phyloP scores from a whole-genome alignment of 2,888 invertebrate species.

The Hesperia comma region DNA sequence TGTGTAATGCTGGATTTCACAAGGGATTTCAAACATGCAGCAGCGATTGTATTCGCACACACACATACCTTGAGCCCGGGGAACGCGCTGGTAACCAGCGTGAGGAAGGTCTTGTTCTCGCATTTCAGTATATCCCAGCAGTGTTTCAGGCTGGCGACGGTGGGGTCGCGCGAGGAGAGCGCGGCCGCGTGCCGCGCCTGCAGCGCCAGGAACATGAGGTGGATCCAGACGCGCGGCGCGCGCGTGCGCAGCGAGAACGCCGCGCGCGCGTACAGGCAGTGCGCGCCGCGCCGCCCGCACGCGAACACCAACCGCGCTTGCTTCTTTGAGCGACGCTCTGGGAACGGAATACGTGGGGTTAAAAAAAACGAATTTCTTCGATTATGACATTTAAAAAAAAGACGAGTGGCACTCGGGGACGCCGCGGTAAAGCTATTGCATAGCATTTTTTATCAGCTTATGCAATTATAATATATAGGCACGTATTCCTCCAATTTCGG shows the following conservation, averaged over 20 bases:
- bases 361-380: too few relatives aligned
- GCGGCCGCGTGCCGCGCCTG: constrained; percentile 92
- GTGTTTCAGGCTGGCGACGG: constrained; percentile 92
- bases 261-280: constrained; percentile 93
- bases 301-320: constrained; percentile 94
- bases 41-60: not conserved
- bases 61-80: constrained; percentile 93
- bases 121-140: constrained; percentile 98
- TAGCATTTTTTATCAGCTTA: too few relatives aligned
- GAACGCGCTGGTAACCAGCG: constrained; percentile 96
- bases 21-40: not conserved
- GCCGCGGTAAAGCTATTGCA: too few relatives aligned
- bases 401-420: too few relatives aligned
- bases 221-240: constrained; percentile 95
- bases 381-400: too few relatives aligned
- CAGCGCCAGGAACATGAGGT: constrained; percentile 97
- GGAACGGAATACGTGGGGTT: too few relatives aligned
- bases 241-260: constrained; percentile 91
- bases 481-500: too few relatives aligned
- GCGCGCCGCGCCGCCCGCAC: constrained; percentile 92
- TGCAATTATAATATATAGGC: too few relatives aligned
- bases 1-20: too few relatives aligned
- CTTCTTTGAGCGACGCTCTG: constrained; percentile 92
- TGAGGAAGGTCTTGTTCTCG: constrained; percentile 94
- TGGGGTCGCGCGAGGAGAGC: constrained; percentile 90